A percentile compares a stretch with the other conserved stretches of the same genome.
Evolutionary conservation across 2,113 vertebrate genomes (phyloP).

Genomic region (Apeltes quadracus): DNA sequence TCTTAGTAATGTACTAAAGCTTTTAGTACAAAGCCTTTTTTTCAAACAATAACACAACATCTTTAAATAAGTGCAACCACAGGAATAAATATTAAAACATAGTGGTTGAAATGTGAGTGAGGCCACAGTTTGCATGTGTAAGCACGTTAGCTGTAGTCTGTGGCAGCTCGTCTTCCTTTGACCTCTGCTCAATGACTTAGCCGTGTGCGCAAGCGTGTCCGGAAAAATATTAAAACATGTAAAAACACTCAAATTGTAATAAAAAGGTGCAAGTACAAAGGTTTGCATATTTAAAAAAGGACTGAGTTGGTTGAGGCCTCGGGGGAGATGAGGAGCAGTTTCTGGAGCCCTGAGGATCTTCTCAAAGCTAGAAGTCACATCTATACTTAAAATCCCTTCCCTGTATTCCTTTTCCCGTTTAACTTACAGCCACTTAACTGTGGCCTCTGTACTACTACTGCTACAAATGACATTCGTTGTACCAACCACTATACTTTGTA

Average conservation of each 20-base stretch:
- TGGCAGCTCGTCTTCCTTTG: slow-evolving; percentile 17
- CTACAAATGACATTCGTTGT: slow-evolving; percentile 35
- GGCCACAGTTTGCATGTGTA: slow-evolving; percentile 14
- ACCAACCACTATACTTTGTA: slow-evolving; percentile 27
- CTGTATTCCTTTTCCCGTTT: slow-evolving; percentile 8
- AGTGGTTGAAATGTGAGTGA: slow-evolving; percentile 61
- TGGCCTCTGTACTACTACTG: slow-evolving; percentile 20
- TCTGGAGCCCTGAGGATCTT: slow-evolving; percentile 53
- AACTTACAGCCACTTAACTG: slow-evolving; percentile 6
- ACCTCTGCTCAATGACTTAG: not conserved
- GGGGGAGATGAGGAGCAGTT: slow-evolving; percentile 61
- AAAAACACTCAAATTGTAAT: slow-evolving; percentile 68
- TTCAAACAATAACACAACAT: slow-evolving; percentile 50
- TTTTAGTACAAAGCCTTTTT: slow-evolving; percentile 55
- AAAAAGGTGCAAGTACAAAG: slow-evolving; percentile 76
- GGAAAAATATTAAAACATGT: slow-evolving; percentile 61
- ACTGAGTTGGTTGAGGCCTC: slow-evolving; percentile 55
- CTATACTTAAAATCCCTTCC: slow-evolving; percentile 27
- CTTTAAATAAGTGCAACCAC: slow-evolving; percentile 69
- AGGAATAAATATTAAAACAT: slow-evolving; percentile 79
- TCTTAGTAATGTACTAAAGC: slow-evolving; percentile 48
- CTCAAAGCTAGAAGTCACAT: slow-evolving; percentile 54
- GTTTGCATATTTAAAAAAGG: slow-evolving; percentile 75
- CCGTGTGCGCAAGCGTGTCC: slow-evolving; percentile 43
- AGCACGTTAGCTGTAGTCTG: slow-evolving; percentile 11